Percentiles rank a stretch among this genome's conserved stretches.
Conservation (phyloP, 2,797 vertebrate genomes). For the Hoplostethus mediterraneus region DNA sequence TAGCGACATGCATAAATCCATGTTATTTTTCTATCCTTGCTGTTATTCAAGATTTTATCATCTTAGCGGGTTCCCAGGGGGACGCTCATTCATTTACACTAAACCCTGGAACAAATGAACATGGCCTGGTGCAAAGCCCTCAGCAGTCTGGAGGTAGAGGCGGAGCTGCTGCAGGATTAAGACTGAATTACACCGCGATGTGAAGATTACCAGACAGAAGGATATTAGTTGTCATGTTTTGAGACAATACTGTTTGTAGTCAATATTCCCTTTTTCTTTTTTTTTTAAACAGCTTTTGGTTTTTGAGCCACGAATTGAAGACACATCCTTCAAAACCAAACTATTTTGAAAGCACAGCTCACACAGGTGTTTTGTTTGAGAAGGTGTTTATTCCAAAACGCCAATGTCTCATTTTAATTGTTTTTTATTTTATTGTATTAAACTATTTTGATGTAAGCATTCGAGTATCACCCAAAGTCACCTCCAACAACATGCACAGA, state of each 20-base stretch:
- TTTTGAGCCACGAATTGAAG: too few relatives aligned
- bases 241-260: not conserved
- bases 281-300: too few relatives aligned
- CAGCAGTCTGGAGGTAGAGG: not conserved
- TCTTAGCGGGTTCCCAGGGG: not conserved
- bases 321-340: too few relatives aligned
- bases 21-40: not conserved
- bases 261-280: not conserved
- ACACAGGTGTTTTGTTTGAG: not conserved
- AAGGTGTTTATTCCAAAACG: not conserved
- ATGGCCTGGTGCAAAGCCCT: constrained; percentile 4
- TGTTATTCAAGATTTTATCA: constrained; percentile 28
- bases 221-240: constrained; percentile 2
- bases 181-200: constrained; percentile 34
- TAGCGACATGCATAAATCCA: constrained; percentile 7
- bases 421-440: not conserved
- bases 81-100: not conserved
- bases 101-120: constrained; percentile 8
- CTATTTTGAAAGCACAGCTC: too few relatives aligned
- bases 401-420: not conserved
- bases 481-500: not conserved
- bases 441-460: not conserved
- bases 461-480: not conserved
- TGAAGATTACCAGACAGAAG: constrained; percentile 28
- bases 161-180: constrained; percentile 30